These are phyloP conservation scores for Drosophila cracens DNA, from an alignment of 2,888 invertebrate genomes.

Conservation along the genomic window DNA sequence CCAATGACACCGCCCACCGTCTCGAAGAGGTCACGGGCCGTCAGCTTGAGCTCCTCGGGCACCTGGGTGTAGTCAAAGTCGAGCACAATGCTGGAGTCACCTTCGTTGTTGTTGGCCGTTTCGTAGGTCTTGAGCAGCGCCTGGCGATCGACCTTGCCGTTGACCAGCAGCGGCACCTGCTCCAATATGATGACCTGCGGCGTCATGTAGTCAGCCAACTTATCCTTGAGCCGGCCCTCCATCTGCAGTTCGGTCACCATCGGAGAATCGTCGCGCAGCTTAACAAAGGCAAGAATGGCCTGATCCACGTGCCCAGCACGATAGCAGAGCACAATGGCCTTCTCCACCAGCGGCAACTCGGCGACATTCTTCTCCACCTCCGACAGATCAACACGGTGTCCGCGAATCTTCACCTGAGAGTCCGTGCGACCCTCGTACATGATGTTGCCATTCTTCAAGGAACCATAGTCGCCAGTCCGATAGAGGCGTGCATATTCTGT, in stretches of 20 bases:
- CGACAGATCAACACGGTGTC: constrained; percentile 93
- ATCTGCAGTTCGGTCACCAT: constrained; percentile 87
- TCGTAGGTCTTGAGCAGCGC: constrained; percentile 90
- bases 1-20: constrained; percentile 91
- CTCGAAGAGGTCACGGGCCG: constrained; percentile 90
- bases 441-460: constrained; percentile 88
- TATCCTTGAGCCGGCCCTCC: constrained; percentile 88
- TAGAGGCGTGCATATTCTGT: constrained; percentile 90
- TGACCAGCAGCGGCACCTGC: constrained; percentile 91
- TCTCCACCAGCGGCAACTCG: constrained; percentile 88
- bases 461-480: constrained; percentile 94
- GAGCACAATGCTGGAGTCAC: constrained; percentile 85
- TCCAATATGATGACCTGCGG: constrained; percentile 91
- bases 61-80: constrained; percentile 90
- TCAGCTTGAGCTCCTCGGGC: constrained; percentile 86
- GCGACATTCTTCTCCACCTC: constrained; percentile 92
- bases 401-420: constrained; percentile 94
- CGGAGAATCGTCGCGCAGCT: constrained; percentile 85
- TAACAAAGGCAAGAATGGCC: constrained; percentile 90
- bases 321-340: constrained; percentile 92
- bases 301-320: constrained; percentile 90
- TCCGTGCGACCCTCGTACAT: constrained; percentile 93
- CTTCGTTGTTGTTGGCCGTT: constrained; percentile 88
- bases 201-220: constrained; percentile 91
- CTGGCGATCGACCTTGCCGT: constrained; percentile 95